Base-by-base conservation (phyloP, 2,888 invertebrate species). In the Teinopalpus imperialis region DNA sequence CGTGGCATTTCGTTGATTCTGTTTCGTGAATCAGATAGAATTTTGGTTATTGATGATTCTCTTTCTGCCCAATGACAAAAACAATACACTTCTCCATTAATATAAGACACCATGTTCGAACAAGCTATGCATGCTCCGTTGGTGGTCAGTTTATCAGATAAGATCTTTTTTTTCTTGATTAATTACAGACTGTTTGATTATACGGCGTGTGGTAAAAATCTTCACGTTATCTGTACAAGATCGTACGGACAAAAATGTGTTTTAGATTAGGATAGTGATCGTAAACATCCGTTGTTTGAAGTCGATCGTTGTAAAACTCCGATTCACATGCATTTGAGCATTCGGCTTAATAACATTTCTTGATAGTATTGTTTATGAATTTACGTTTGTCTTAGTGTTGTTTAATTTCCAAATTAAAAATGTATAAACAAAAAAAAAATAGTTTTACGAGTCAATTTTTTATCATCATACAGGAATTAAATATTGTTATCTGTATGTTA, bases 81-180 rank as follows among this genome's bases (percentile, higher is more conserved):
- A 30, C 40, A 40, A 40, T 46, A 29, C 29, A 41, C 16, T 29
- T 21, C 23, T 8, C 40, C 40, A 35, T 46, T 40, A 41, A 41
- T 40, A 40, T 24, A 39, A 12, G 7, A 34, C 1, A 3, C 41
- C 9, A 27, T 21, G 14, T 31, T 26, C 14, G 13, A 18, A 16
- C 36, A 10, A 35, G 30, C 29, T 29, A 34, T 35, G 26, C 40
- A 2, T 24, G 34, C 74, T 55, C 62, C 53, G 72, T 61, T 63
- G 81, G 80, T 80, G 81, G 81, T 58, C 76, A 59, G 43, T 49
- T 63, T 78, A 78, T 79, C 76, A 60, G 53, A 57, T 63, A 48
- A 53, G 58, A 72, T 71, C 68, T 54, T 56, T 62, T n/a, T 63
- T 69, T 57, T 59, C 63, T 68, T 74, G 74, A 79, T 77, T 79